Conservation (phyloP, 2,797 vertebrate species). For the Sternotherus odoratus region DNA sequence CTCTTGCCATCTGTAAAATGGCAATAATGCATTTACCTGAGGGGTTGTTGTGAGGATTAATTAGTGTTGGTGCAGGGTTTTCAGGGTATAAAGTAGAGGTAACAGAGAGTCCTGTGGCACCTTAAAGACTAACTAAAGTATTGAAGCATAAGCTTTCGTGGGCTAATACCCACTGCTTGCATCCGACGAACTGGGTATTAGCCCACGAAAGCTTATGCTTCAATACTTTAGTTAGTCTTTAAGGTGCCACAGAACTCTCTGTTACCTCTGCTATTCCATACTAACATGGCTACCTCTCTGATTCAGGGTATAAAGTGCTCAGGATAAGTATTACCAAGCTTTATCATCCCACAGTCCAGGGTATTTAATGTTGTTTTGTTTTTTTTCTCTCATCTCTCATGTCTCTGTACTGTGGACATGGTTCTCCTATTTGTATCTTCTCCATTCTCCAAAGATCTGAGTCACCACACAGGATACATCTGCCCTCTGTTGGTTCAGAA, state of each 20-base stretch:
- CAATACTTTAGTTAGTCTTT: too few relatives aligned
- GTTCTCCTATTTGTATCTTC: fast-evolving
- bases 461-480: fast-evolving
- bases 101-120: too few relatives aligned
- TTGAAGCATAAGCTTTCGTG: too few relatives aligned
- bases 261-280: too few relatives aligned
- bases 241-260: too few relatives aligned
- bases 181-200: too few relatives aligned
- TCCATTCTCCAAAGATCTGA: neutral
- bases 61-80: neutral
- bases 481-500: neutral
- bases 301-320: neutral
- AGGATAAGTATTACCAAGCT: neutral
- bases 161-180: too few relatives aligned
- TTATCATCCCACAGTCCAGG: neutral
- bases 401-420: neutral
- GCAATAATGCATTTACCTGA: neutral
- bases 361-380: neutral
- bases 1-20: fast-evolving
- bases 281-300: too few relatives aligned
- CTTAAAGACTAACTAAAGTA: too few relatives aligned
- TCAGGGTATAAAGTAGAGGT: neutral
- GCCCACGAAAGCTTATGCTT: too few relatives aligned
- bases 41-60: neutral
- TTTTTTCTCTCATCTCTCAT: fast-evolving